Evolutionary conservation across 2,113 vertebrate species (phyloP).

Genomic region (human (Homo sapiens)): GRCh38 chr2:50043501-50044000

Average conservation of each 20-base stretch:
- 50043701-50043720: background rate
- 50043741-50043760: background rate
- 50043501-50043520: background rate
- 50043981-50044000: background rate
- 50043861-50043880: background rate
- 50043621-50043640: background rate
- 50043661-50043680: conserved; percentile 12
- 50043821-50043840: background rate
- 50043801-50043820: background rate
- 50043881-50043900: background rate
- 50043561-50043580: background rate
- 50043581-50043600: background rate
- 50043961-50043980: background rate
- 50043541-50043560: background rate
- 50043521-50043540: background rate
- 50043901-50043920: background rate
- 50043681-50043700: background rate
- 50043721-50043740: background rate
- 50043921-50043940: background rate
- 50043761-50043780: background rate
- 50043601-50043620: background rate
- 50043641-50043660: background rate
- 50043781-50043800: background rate
- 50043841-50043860: background rate
- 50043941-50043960: background rate